Base-by-base conservation (phyloP, 2,888 invertebrate genomes). In the Dryadula phaetusa region DNA sequence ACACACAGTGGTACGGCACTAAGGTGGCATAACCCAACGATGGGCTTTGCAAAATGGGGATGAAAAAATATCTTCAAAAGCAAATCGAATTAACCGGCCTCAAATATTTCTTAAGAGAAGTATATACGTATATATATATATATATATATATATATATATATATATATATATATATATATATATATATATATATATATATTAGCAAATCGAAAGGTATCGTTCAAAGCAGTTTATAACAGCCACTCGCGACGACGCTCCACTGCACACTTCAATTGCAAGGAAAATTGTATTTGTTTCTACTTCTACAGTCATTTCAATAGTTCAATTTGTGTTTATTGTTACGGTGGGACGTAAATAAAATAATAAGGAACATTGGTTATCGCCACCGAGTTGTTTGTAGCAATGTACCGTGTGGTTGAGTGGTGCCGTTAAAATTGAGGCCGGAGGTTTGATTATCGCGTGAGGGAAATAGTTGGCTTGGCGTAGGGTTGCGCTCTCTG, bases 191-290 rank as follows among this genome's bases (percentile, higher is more conserved):
- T 37, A 54, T 54, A 34, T 14, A 54, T 54, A 20, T 12, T 6
- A 46, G 1, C 46, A 12, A 46, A 22, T 22, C 3, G 32, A 20
- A 61, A 18, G 32, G 14, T 25, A n/a, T 25, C n/a, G 40, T 22
- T 22, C n/a, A 22, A 40, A 56, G 40, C 22, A 40, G 22, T 22
- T 22, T 25, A 40, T 4, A 56, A 40, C 40, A 22, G 56, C 22
- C 10, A 56, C 54, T 56, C 37, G 16, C 52, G 12, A 22, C 42
- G 40, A 37, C 46, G 46, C 46, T 20, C n/a, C 44, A 20, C 32
- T 47, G 52, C 52, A 28, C 42, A 32, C 28, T 62, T 53, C 52
- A n/a, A 53, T 62, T 53, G 40, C 62, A 25, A 42, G 42, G 62
- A 42, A 53, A 28, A 62, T 53, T 44, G 32, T 53, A 44, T 63